Evolutionary conservation across 2,888 invertebrate genomes (phyloP).

Genomic region (Thyatira batis): DNA sequence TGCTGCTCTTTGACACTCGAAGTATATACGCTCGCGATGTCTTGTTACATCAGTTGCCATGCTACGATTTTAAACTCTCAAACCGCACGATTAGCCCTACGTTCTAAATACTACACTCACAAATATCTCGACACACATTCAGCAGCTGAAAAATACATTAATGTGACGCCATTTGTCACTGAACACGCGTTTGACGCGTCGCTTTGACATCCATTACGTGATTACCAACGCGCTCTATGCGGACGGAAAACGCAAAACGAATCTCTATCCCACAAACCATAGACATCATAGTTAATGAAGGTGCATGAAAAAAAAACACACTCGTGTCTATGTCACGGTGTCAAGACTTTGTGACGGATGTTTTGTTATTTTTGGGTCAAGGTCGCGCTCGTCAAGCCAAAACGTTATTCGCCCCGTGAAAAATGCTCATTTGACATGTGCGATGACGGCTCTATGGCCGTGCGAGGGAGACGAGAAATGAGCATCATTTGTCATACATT

Average conservation of each 20-base stretch:
- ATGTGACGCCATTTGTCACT: slow-evolving; percentile 6
- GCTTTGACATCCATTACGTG: slow-evolving; percentile 2
- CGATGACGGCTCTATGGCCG: not conserved
- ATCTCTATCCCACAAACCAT: not conserved
- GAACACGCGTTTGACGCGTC: slow-evolving; percentile 1
- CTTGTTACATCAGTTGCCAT: too few relatives aligned
- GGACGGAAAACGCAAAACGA: not conserved
- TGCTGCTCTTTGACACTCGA: too few relatives aligned
- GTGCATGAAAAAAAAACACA: not conserved
- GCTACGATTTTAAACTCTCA: not conserved
- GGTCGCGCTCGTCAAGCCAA: slow-evolving; percentile 50
- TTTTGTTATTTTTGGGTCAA: slow-evolving; percentile 74
- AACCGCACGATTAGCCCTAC: not conserved
- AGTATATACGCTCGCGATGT: too few relatives aligned
- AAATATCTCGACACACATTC: slow-evolving; percentile 1
- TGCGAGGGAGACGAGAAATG: not conserved
- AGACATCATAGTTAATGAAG: not conserved
- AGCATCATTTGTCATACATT: not conserved
- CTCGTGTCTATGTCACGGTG: slow-evolving; percentile 52
- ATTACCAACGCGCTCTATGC: not conserved
- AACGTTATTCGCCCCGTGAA: not conserved
- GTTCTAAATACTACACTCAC: not conserved
- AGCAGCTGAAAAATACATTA: slow-evolving; percentile 2
- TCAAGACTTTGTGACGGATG: slow-evolving; percentile 51
- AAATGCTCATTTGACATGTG: slow-evolving; percentile 2